These are phyloP conservation scores for Hoplias malabaricus DNA, from an alignment of 2,113 vertebrate species.

Conservation along the genomic window DNA sequence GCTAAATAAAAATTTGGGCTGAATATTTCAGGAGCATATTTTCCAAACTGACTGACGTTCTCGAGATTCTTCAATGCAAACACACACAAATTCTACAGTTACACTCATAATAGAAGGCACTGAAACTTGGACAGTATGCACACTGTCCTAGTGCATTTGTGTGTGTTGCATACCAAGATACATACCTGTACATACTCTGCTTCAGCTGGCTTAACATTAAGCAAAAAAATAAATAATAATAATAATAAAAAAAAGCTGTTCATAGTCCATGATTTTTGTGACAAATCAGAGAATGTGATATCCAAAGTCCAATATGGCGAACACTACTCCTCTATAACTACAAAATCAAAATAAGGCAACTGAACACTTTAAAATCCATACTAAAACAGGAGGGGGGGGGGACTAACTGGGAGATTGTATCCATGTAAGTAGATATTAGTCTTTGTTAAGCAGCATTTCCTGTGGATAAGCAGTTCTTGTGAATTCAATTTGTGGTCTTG, in stretches of 20 bases:
- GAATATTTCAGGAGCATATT: background rate
- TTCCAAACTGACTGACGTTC: background rate
- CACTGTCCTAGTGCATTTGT: conserved; percentile 21
- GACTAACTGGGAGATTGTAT: background rate
- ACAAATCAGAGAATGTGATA: conserved; percentile 5
- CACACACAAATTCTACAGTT: conserved; percentile 30
- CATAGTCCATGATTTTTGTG: background rate
- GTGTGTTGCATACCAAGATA: conserved; percentile 19
- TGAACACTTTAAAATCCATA: conserved; percentile 47
- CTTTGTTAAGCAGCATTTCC: conserved; percentile 28
- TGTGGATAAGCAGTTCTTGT: background rate
- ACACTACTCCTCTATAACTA: conserved; percentile 35
- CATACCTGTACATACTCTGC: conserved; percentile 27
- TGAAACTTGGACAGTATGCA: conserved; percentile 62
- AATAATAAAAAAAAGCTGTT: background rate
- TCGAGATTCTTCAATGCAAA: background rate
- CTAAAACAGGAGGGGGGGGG: background rate
- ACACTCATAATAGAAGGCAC: conserved; percentile 70
- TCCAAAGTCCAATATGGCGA: conserved; percentile 13
- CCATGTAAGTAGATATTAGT: background rate
- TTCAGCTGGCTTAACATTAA: conserved; percentile 1
- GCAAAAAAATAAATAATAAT: too few relatives aligned
- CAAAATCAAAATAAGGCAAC: conserved; percentile 36
- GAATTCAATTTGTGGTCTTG: background rate
- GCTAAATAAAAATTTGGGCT: background rate